Conservation (phyloP, 2,113 vertebrate species). For the Mastomys coucha region DNA sequence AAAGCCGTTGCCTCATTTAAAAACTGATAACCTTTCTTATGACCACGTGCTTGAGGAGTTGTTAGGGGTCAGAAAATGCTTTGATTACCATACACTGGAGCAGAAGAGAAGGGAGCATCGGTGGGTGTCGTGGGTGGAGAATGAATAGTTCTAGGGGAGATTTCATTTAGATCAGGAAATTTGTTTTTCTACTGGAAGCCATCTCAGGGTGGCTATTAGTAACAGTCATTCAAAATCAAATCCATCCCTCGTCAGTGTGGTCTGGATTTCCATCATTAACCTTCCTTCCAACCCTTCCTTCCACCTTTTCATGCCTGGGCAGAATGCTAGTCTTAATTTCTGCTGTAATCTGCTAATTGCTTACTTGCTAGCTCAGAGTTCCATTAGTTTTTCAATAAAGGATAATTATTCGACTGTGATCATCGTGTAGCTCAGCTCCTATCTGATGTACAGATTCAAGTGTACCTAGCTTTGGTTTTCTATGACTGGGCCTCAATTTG, state of each 20-base stretch:
- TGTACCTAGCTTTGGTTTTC: constrained; percentile 5
- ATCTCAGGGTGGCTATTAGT: constrained; percentile 62
- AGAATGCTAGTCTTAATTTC: constrained; percentile 64
- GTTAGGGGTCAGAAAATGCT: constrained; percentile 71
- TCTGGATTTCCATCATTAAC: constrained; percentile 64
- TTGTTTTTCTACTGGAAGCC: constrained; percentile 72
- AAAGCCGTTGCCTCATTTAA: constrained; percentile 54
- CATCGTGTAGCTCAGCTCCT: constrained; percentile 24
- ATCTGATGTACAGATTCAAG: background rate
- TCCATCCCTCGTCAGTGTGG: background rate
- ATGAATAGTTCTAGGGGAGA: constrained; percentile 68
- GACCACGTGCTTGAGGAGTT: constrained; percentile 45
- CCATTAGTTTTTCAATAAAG: constrained; percentile 68
- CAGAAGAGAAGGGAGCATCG: constrained; percentile 38
- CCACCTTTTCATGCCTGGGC: constrained; percentile 42
- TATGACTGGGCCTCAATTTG: constrained; percentile 9
- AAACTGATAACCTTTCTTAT: constrained; percentile 65
- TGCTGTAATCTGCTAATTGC: constrained; percentile 58
- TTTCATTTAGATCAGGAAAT: constrained; percentile 79
- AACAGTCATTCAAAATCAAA: constrained; percentile 70
- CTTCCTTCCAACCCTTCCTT: constrained; percentile 51
- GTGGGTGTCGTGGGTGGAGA: background rate
- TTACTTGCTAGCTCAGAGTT: constrained; percentile 45
- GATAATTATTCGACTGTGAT: constrained; percentile 62
- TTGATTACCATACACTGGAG: constrained; percentile 63